Evolutionary conservation across 1,140 invertebrate genomes (phyloP), one percentile per base, ranked within the genome.

Genomic region (Diorhabda sublineata): DNA sequence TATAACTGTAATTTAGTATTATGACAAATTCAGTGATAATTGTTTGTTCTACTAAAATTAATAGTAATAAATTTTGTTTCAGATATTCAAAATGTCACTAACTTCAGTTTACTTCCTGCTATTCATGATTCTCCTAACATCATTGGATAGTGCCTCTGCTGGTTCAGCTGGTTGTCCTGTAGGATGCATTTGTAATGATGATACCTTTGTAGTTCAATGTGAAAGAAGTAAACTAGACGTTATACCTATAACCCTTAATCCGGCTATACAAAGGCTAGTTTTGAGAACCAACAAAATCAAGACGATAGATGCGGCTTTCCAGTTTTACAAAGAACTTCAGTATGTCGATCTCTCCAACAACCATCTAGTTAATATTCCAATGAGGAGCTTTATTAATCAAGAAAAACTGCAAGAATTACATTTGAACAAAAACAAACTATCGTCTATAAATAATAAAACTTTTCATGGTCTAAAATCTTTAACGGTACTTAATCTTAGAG

Each of bases 161-260:
- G 79, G 79, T 26, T 64, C 78, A 70, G 71, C 80, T 70, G 85
- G 82, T 72, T 95, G 93, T 80, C 93, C 93, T 2, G 87, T 79
- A 68, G 90, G 88, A 64, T 96, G 94, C 80, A 87, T 84, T 77
- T 96, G 94, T 82, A 92, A 96, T 81, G 94, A 97, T 75, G 91
- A 94, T 63, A 93, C 89, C 1, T 86, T 95, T 63, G 89, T 92
- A n/a, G 94, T 95, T 1, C 88, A 89, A 61, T 96, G 95, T 80
- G 87, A 92, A 71, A 89, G 89, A 76, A 92, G 91, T 73, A 92
- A 90, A 69, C 83, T 96, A 57, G 93, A 95, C 81, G 91, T 95
- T 9, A 88, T 96, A 58, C 95, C 94, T 52, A 96, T 96, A 73
- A 92, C 94, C 1, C 84, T 97, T 58, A 97, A 96, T 82, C 95